Evolutionary conservation across 2,797 vertebrate genomes (phyloP).

Genomic region (Capromys pilorides): DNA sequence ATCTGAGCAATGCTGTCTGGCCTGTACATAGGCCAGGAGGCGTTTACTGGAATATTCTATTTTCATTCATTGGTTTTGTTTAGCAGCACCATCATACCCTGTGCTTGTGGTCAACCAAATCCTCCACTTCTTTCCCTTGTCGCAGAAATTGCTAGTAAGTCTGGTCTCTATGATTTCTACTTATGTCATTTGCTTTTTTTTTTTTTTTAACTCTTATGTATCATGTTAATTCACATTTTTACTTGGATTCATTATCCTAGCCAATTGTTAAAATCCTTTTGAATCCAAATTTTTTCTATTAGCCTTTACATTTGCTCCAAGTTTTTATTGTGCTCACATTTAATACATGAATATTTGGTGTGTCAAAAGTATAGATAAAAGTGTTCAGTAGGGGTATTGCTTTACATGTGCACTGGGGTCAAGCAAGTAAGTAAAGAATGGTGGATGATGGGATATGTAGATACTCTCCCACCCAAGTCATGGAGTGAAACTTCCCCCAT

Average conservation of each 20-base stretch:
- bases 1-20: background rate
- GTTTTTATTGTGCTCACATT: background rate
- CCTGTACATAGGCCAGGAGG: fast-evolving
- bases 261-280: background rate
- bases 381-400: fast-evolving
- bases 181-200: background rate
- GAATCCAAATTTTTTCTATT: background rate
- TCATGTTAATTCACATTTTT: background rate
- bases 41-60: constrained; percentile 17
- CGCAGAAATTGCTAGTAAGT: background rate
- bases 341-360: background rate
- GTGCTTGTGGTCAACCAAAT: background rate
- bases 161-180: background rate
- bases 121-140: background rate
- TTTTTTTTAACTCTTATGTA: background rate
- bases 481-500: background rate
- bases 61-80: background rate
- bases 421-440: background rate
- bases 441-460: background rate
- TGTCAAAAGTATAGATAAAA: background rate
- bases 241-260: background rate
- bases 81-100: background rate
- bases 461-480: no score
- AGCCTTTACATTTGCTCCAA: background rate
- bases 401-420: fast-evolving